A percentile compares a stretch with the other conserved stretches of the same genome.
Evolutionary conservation across 2,113 vertebrate species (phyloP).

Genomic region (Gorilla gorilla): DNA sequence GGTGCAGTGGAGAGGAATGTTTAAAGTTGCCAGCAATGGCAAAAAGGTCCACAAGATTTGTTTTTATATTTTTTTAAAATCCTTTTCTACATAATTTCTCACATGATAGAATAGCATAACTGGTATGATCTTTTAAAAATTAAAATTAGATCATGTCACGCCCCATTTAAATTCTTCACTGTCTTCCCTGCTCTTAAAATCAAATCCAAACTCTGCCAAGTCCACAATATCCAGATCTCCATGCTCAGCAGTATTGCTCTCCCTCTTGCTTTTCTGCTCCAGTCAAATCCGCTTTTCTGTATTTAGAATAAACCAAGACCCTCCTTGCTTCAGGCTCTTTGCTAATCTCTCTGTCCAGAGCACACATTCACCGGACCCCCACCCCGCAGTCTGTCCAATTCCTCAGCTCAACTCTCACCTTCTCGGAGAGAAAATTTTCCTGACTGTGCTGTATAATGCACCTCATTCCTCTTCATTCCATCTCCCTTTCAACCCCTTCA

Average conservation of each 20-base stretch:
- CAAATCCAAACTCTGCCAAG: neutral
- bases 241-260: neutral
- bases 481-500: neutral
- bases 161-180: neutral
- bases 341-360: neutral
- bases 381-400: neutral
- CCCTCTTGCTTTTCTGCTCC: neutral
- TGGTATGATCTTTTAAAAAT: neutral
- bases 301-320: neutral
- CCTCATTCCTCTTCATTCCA: neutral
- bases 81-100: neutral
- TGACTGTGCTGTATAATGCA: neutral
- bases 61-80: neutral
- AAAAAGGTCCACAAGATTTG: too few relatives aligned
- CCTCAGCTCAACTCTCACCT: neutral
- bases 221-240: neutral
- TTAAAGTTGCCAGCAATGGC: neutral
- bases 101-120: neutral
- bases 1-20: neutral
- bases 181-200: neutral
- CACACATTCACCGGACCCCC: neutral
- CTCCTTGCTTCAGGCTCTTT: neutral
- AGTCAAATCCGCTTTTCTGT: neutral
- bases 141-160: neutral
- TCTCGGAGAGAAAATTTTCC: neutral